Percentiles rank a stretch among this genome's conserved stretches.
Evolutionary conservation across 1,140 invertebrate species (phyloP).

Genomic region (Scaptomyza pallida): DNA sequence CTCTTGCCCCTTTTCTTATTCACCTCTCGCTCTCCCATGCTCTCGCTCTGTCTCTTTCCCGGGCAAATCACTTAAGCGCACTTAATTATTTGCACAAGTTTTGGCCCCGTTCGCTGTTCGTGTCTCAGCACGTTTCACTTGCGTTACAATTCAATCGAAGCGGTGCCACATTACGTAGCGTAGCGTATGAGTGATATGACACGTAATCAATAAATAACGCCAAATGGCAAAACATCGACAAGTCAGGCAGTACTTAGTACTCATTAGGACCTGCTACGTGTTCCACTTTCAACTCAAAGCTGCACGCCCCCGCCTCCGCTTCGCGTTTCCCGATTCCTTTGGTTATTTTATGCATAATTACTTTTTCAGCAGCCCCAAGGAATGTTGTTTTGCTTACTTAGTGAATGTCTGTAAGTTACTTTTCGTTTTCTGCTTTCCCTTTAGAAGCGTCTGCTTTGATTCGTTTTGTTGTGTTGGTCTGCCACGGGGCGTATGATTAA

Average conservation of each 20-base stretch:
- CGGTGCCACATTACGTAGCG: constrained; percentile 55
- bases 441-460: constrained; percentile 38
- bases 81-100: constrained; percentile 82
- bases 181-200: constrained; percentile 78
- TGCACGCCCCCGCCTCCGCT: background rate
- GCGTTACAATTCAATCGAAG: constrained; percentile 73
- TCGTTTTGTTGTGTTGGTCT: constrained; percentile 25
- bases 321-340: no score
- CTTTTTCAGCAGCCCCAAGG: constrained; percentile 55
- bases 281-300: constrained; percentile 18
- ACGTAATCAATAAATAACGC: constrained; percentile 80
- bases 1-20: background rate
- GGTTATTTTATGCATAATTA: constrained; percentile 69
- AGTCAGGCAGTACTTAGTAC: constrained; percentile 33
- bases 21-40: background rate
- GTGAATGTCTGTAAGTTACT: constrained; percentile 41
- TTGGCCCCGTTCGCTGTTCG: constrained; percentile 21
- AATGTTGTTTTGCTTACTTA: constrained; percentile 58
- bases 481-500: constrained; percentile 74
- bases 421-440: background rate
- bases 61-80: constrained; percentile 79
- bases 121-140: constrained; percentile 55
- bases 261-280: constrained; percentile 38
- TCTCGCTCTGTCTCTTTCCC: constrained; percentile 5
- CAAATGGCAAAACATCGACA: constrained; percentile 24